Base-by-base conservation (phyloP, 2,113 vertebrate species). In the Corythaeola cristata region DNA sequence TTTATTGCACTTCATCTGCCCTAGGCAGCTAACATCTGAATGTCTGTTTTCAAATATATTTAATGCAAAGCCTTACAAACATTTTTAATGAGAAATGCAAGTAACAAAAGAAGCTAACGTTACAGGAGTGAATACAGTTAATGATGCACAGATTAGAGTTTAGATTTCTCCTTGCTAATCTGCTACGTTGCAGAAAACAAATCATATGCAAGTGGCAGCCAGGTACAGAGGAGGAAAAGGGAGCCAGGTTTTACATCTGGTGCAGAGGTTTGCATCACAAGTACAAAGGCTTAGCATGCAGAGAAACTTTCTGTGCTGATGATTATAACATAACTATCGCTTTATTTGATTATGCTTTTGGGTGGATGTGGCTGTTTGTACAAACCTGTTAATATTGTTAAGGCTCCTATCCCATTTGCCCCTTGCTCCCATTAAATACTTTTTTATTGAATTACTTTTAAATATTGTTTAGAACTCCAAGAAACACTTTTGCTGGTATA, bases 381-480 rank as follows among this genome's bases (percentile, higher is more conserved):
- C 71, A 96, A 92, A 93, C 49, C 93, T 94, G 92, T 94, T 96
- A 95, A 94, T 94, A 90, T 95, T 94, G 72, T 96, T 96, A 96
- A 90, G 72, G 63, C 68, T 94, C 55, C 85, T 92, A 63, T 91
- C 78, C 92, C 63, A 56, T 95, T 94, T 93, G 56, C 44, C 76
- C n/a, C 52, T 86, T 89, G 47, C 39, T 92, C 60, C 79, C 53
- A 66, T 94, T 94, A 85, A 91, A 79, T 85, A 39, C 18, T 82
- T 89, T 93, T 68, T 88, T 82, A 95, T 55, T 85, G 86, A 96
- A 91, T 96, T 91, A 69, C 45, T 93, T 87, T 74, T 28, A 95
- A 95, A 87, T 75, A 60, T 63, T 87, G 20, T 87, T 95, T 87
- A 66, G 73, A 86, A 92, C 44, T 87, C n/a, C 56, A 87, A 79